Evolutionary conservation across 2,888 invertebrate genomes (phyloP).

Genomic region (Thumatha senex): DNA sequence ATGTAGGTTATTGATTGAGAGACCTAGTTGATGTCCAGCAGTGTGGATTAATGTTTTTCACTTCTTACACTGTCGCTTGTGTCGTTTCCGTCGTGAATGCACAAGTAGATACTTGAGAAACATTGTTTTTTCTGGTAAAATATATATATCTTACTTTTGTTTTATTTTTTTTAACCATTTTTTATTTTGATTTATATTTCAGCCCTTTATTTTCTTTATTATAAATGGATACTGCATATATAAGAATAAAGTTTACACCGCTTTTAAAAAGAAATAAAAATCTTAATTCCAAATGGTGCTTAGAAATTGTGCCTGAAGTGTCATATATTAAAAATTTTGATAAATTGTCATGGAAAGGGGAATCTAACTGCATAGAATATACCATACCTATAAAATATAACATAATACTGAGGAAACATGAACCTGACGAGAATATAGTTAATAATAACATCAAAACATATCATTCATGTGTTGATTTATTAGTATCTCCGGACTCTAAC

Average conservation of each 20-base stretch:
- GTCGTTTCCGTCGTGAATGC: no score
- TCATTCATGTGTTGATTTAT: constrained; percentile 70
- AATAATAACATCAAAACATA: constrained; percentile 49
- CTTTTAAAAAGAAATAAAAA: constrained; percentile 48
- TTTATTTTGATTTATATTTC: constrained; percentile 15
- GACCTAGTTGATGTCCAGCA: no score
- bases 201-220: constrained; percentile 14
- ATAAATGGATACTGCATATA: constrained; percentile 57
- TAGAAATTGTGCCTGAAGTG: constrained; percentile 70
- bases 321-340: constrained; percentile 59
- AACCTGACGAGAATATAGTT: constrained; percentile 11
- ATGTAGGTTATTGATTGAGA: no score
- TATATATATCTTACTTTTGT: no score
- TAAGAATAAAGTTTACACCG: constrained; percentile 64
- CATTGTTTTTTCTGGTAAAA: no score
- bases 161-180: no score
- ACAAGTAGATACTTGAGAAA: no score
- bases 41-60: no score
- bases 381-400: constrained; percentile 67
- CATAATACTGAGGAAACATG: constrained; percentile 57
- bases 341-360: constrained; percentile 58
- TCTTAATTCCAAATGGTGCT: constrained; percentile 50
- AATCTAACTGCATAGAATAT: constrained; percentile 56
- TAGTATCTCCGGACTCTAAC: constrained; percentile 37
- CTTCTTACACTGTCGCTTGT: no score